Evolutionary conservation across 1,140 invertebrate species (phyloP).

Genomic region (Aphelenchoides besseyi): DNA sequence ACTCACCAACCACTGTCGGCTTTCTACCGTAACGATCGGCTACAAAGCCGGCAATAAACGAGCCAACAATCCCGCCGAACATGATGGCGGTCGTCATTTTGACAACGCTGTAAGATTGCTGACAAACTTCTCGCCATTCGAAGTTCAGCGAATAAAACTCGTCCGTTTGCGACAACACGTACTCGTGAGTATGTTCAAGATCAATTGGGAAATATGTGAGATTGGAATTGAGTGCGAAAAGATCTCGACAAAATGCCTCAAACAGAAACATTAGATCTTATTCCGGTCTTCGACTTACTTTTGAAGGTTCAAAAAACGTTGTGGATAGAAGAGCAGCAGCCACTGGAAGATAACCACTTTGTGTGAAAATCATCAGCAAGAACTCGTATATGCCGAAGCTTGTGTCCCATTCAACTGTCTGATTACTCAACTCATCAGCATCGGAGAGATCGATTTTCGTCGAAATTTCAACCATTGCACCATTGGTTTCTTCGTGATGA

Average conservation of each 20-base stretch:
- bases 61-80: conserved; percentile 54
- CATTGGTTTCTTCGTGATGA: no score
- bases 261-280: no score
- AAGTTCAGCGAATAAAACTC: conserved; percentile 56
- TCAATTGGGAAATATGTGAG: background rate
- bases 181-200: background rate
- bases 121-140: conserved; percentile 45
- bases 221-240: background rate
- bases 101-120: conserved; percentile 23
- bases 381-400: conserved; percentile 44
- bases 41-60: conserved; percentile 52
- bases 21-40: conserved; percentile 58
- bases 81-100: conserved; percentile 48
- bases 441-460: no score
- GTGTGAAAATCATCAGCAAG: conserved; percentile 51
- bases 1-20: conserved; percentile 52
- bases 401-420: no score
- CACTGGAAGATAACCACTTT: conserved; percentile 54
- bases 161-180: conserved; percentile 12
- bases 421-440: no score
- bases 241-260: background rate
- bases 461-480: no score
- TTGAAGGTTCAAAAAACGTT: conserved; percentile 53
- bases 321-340: conserved; percentile 48
- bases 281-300: no score